Evolutionary conservation across 2,113 vertebrate genomes (phyloP).

Genomic region (Marcusenius ussheri): DNA sequence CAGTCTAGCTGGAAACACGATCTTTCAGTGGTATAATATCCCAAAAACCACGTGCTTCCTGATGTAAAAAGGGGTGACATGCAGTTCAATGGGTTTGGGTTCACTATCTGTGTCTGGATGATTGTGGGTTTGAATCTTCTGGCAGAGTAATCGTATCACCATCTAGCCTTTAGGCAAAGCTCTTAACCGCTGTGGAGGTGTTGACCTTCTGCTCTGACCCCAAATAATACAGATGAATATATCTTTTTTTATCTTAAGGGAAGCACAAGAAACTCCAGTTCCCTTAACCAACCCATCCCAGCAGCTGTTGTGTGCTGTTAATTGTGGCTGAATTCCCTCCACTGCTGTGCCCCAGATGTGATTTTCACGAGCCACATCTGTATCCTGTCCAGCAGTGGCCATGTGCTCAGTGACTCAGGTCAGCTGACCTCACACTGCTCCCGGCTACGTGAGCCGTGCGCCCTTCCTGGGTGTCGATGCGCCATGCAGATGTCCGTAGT

Average conservation of each 20-base stretch:
- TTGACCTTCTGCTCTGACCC: background rate
- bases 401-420: background rate
- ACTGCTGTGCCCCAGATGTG: background rate
- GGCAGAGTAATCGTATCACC: background rate
- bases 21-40: background rate
- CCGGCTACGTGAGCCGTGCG: background rate
- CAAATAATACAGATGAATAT: background rate
- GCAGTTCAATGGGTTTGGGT: background rate
- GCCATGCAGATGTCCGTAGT: background rate
- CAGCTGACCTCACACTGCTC: background rate
- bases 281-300: background rate
- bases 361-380: background rate
- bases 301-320: background rate
- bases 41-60: background rate
- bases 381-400: constrained; percentile 2
- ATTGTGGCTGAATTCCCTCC: background rate
- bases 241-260: background rate
- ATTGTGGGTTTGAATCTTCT: background rate
- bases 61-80: background rate
- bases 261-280: background rate
- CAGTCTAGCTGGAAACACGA: background rate
- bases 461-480: background rate
- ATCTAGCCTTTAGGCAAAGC: background rate
- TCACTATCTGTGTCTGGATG: background rate
- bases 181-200: background rate